Percentiles rank a stretch among this genome's conserved stretches.
phyloP scores from a whole-genome alignment of 1,140 invertebrate species.

The Musca domestica region DNA sequence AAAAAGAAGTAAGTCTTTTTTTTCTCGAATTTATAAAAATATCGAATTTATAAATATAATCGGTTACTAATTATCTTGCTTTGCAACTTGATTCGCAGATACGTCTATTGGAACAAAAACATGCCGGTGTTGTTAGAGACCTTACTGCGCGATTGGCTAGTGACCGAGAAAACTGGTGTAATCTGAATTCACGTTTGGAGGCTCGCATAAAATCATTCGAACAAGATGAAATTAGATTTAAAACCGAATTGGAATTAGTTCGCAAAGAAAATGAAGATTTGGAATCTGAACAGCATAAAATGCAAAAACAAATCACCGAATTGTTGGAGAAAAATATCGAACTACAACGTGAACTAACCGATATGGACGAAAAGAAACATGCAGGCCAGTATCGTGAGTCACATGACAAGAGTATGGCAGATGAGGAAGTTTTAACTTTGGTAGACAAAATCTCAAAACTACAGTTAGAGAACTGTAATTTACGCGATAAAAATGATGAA shows the following conservation, averaged over 20 bases:
- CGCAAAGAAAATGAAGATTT: conserved; percentile 48
- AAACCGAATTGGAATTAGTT: conserved; percentile 58
- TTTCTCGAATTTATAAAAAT: background rate
- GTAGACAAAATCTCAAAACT: conserved; percentile 59
- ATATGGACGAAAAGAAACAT: conserved; percentile 41
- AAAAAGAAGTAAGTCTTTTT: conserved; percentile 58
- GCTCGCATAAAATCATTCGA: conserved; percentile 58
- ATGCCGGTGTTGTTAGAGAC: conserved; percentile 70
- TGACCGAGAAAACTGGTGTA: conserved; percentile 69
- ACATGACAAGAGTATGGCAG: conserved; percentile 39
- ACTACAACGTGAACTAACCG: conserved; percentile 47
- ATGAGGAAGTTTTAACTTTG: conserved; percentile 45
- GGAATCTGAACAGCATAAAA: conserved; percentile 43
- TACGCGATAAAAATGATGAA: conserved; percentile 83
- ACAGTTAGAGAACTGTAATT: conserved; percentile 67
- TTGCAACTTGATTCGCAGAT: conserved; percentile 53
- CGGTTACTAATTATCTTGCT: background rate
- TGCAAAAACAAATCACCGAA: conserved; percentile 51
- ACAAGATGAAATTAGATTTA: conserved; percentile 65
- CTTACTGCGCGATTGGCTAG: conserved; percentile 64
- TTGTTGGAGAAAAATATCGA: conserved; percentile 51
- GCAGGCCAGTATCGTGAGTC: conserved; percentile 28
- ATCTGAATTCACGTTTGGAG: conserved; percentile 60
- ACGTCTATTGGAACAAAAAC: conserved; percentile 70
- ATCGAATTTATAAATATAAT: no score